Base-by-base conservation (phyloP, 2,797 vertebrate species). In the Cyprinella venusta region DNA sequence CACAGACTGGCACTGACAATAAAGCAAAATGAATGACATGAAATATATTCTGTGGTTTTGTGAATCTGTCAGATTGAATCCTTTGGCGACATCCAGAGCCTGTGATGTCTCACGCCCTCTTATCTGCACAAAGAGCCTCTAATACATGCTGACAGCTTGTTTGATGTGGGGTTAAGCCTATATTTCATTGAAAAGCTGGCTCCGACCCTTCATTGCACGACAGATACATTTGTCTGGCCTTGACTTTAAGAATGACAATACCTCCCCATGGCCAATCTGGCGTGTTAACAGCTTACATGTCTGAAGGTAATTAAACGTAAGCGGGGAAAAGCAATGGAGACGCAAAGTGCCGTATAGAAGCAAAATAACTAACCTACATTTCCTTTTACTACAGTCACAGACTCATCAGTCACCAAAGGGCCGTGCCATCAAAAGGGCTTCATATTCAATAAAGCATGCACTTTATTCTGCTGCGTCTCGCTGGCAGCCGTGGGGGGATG, bases 101-200 rank as follows among this genome's bases (percentile, higher is more conserved):
- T 81, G 48, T 88, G 90, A 94, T 91, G 90, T 88, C 87, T 90
- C 89, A 87, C 87, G 81, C 89, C 89, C 91, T 92, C 90, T 93
- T 91, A 92, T 94, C 92, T 88, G 83, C 88, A 92, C 92, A 93
- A 93, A 92, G 90, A 89, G 65, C 84, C 86, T 86, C 90, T 93
- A 92, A 94, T 90, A 86, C 91, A 91, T 88, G 91, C 88, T 92
- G 93, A 93, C 93, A 92, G 89, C 81, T 87, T 8, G 89, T 94
- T 93, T 94, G 92, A 95, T 95, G 93, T 92, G 86, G 91, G 91
- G 90, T 92, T 92, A 79, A 79, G 63, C 30, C 77, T 79, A 92
- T 91, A 90, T 93, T 93, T 93, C 94, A 94, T 92, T 92, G 91
- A 93, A 89, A 86, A 91, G 89, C 89, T 91, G 91, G 88, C 89